A percentile compares a stretch with the other conserved stretches of the same genome.
phyloP scores from a whole-genome alignment of 2,113 vertebrate genomes.

The Synodontis membranacea region DNA sequence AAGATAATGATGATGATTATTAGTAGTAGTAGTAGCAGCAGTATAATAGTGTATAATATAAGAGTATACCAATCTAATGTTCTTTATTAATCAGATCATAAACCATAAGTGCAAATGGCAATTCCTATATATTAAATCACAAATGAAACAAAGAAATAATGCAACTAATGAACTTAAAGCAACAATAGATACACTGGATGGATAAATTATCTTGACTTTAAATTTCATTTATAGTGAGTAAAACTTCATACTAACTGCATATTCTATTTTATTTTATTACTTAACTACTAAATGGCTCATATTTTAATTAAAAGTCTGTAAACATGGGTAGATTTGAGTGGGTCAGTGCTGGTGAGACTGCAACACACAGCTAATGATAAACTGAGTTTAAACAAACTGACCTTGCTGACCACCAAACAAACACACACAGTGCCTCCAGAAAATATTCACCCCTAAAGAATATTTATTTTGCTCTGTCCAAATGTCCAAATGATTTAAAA shows the following conservation, averaged over 20 bases:
- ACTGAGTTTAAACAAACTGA: slow-evolving; percentile 8
- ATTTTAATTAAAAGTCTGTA: background rate
- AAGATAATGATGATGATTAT: background rate
- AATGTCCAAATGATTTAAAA: background rate
- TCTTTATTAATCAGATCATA: background rate
- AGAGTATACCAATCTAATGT: background rate
- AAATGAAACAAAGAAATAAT: background rate
- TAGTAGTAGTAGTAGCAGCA: background rate
- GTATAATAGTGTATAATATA: background rate
- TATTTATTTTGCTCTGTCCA: background rate
- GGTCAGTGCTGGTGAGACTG: background rate
- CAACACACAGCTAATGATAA: background rate
- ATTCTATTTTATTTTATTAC: background rate
- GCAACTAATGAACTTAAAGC: background rate
- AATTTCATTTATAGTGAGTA: background rate
- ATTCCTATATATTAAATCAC: background rate
- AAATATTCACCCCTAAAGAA: background rate
- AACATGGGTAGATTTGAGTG: background rate
- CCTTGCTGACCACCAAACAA: slow-evolving; percentile 10
- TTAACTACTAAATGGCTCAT: background rate
- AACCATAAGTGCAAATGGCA: background rate
- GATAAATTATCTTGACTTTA: background rate
- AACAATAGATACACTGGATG: too few species aligned
- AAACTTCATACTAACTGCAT: background rate
- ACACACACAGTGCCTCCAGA: background rate